Evolutionary conservation across 2,113 vertebrate genomes (phyloP).

Genomic region (Sturnus vulgaris): DNA sequence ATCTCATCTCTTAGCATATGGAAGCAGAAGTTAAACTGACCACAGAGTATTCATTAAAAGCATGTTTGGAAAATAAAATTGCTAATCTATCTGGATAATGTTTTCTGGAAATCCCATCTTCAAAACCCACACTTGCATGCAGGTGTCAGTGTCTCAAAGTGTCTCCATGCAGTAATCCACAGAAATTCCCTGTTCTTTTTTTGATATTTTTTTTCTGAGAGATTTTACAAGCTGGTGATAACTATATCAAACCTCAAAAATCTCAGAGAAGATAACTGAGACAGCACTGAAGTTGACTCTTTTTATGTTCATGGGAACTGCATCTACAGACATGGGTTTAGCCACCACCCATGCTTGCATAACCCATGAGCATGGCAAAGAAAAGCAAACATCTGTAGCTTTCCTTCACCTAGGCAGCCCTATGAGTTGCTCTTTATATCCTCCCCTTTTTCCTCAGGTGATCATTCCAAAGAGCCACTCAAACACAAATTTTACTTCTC

Average conservation of each 20-base stretch:
- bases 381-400: background rate
- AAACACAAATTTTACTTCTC: background rate
- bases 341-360: background rate
- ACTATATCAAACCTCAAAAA: background rate
- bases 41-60: background rate
- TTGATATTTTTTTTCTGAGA: background rate
- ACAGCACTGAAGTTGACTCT: background rate
- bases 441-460: background rate
- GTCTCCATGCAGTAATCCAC: background rate
- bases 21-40: background rate
- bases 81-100: background rate
- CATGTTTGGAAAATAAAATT: background rate
- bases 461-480: background rate
- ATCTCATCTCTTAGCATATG: background rate
- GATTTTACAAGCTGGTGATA: background rate
- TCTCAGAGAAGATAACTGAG: background rate
- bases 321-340: background rate
- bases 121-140: background rate
- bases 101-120: background rate
- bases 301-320: background rate
- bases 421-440: background rate
- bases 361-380: background rate
- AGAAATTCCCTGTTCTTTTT: background rate
- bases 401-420: background rate
- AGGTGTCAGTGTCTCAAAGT: background rate